Evolutionary conservation across 2,888 invertebrate species (phyloP).

Genomic region (Aleiodes leptofemur): DNA sequence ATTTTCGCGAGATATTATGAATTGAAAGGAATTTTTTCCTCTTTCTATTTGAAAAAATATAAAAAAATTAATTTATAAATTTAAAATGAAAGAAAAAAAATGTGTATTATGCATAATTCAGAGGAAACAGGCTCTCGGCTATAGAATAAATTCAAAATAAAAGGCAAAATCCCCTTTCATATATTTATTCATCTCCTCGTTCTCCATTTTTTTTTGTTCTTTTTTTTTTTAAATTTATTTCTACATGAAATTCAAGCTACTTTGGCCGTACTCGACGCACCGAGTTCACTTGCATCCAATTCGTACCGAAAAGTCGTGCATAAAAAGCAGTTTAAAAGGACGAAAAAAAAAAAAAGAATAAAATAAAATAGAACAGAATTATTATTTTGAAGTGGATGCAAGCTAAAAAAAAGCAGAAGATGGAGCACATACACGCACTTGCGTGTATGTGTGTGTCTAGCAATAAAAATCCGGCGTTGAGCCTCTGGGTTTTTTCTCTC

Average conservation of each 20-base stretch:
- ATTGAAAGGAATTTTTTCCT: too few relatives aligned
- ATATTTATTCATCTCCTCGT: too few relatives aligned
- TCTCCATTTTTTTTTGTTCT: too few relatives aligned
- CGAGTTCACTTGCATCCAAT: conserved; percentile 25
- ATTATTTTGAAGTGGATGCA: too few relatives aligned
- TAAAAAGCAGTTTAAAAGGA: conserved; percentile 19
- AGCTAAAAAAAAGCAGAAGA: conserved; percentile 6
- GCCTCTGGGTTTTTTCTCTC: conserved; percentile 52
- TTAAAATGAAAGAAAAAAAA: conserved; percentile 34
- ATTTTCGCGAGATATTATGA: too few relatives aligned
- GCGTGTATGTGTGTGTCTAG: conserved; percentile 38
- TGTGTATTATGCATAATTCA: too few relatives aligned
- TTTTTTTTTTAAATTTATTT: neutral
- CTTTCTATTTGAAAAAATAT: neutral
- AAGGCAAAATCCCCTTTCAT: conserved; percentile 41
- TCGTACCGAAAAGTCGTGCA: conserved; percentile 23
- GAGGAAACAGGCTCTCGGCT: too few relatives aligned
- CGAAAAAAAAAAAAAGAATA: neutral
- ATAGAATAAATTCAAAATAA: conserved; percentile 41
- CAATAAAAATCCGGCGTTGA: conserved; percentile 68
- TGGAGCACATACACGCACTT: neutral
- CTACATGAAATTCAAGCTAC: conserved; percentile 26
- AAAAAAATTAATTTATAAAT: conserved; percentile 27
- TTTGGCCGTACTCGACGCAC: neutral
- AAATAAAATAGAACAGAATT: neutral